Evolutionary conservation across 2,797 vertebrate genomes (phyloP), one percentile per base, ranked within the genome.

Genomic region (Heteromormyrus szaboi): DNA sequence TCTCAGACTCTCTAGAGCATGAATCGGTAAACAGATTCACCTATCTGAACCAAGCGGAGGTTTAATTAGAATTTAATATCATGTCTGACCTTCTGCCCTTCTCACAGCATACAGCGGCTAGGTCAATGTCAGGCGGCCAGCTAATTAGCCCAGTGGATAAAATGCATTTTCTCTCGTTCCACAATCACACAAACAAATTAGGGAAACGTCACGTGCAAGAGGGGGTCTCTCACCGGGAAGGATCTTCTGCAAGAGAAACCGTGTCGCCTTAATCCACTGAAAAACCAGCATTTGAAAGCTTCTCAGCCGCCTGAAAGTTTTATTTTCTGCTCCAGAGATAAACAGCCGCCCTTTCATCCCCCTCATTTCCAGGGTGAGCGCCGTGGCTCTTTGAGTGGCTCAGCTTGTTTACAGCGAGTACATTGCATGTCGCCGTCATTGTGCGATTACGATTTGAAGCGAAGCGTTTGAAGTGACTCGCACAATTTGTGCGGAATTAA

Each of bases 21-120:
- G 44, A 85, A 46, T 51, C 44, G 22, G 48, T 85, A 51, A 85
- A 85, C 83, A 85, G 22, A 25, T 85, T 85, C 12, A 85, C 48
- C 83, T 85, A 29, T 51, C 48, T 1, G 48, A 51, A 29, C 48
- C 83, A 85, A 46, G 44, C 48, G 17, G 76, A 46, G 76, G 76
- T 81, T 46, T 81, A 81, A 81, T 81, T 81, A 81, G 44, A 85
- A 85, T 85, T 85, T 85, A 51, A 85, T 85, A 53, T 85, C 48
- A 85, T 14, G 44, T 85, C 83, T n/a, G 46, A 50, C 83, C 83
- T 51, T 29, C 83, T 85, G 76, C 76, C 76, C 76, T 81, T 46
- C 76, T 85, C 19, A 85, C 48, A 51, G 22, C 76, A 81, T 81
- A 81, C 37, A 81, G 76, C 76, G 41, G 48, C 22, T 51, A 85